Evolutionary conservation across 1,140 invertebrate species (phyloP).

Genomic region (Lepeophtheirus salmonis): DNA sequence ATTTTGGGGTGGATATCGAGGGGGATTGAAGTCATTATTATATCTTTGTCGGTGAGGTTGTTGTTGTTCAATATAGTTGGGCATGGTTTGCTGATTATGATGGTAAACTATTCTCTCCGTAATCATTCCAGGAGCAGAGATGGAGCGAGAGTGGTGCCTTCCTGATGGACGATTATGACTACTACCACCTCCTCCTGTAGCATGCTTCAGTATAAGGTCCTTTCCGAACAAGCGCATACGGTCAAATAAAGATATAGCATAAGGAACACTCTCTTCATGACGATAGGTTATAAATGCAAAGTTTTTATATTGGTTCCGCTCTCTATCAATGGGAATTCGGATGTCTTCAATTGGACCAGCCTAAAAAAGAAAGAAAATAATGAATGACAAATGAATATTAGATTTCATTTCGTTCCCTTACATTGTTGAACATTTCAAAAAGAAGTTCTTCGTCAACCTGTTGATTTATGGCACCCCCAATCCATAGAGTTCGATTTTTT

Average conservation of each 20-base stretch:
- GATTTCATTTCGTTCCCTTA: background rate
- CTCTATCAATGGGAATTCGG: conserved; percentile 2
- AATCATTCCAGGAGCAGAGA: background rate
- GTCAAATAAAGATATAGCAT: conserved; percentile 11
- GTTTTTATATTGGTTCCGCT: background rate
- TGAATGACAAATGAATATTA: background rate
- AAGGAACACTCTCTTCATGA: conserved; percentile 18
- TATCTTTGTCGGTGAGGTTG: background rate
- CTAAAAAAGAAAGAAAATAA: conserved; percentile 3
- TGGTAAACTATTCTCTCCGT: background rate
- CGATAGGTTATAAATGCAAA: conserved; percentile 17
- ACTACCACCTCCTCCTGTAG: too few relatives aligned
- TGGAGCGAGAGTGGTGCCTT: background rate
- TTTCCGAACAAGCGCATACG: conserved; percentile 10
- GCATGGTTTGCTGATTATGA: background rate
- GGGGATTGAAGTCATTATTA: background rate
- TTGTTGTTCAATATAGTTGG: background rate
- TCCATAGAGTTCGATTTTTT: background rate
- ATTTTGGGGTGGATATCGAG: background rate
- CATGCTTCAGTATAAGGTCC: background rate
- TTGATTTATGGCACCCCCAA: background rate
- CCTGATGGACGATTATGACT: background rate
- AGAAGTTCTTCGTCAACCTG: conserved; percentile 10
- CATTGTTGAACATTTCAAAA: conserved; percentile 10
- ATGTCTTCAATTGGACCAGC: conserved; percentile 13